Conservation (phyloP, 2,888 invertebrate species). For the Ophonus ardosiacus region DNA sequence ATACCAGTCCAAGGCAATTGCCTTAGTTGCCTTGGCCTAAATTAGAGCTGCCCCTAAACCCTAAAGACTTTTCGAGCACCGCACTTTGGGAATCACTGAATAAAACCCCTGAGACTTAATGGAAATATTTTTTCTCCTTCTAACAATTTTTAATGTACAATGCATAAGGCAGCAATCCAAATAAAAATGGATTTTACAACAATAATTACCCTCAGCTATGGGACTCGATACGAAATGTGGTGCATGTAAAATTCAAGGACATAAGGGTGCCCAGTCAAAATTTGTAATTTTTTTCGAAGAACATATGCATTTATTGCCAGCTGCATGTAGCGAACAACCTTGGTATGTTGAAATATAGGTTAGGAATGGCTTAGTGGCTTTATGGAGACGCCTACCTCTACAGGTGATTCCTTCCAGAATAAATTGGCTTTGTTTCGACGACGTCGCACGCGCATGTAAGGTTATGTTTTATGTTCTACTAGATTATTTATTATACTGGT, state of each 20-base stretch:
- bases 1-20: too few relatives aligned
- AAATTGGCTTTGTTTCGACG: constrained; percentile 38
- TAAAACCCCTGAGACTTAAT: not conserved
- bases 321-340: constrained; percentile 4
- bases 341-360: constrained; percentile 42
- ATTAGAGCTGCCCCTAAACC: too few relatives aligned
- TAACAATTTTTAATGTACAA: not conserved
- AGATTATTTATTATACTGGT: constrained; percentile 30
- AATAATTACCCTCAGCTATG: constrained; percentile 58
- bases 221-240: constrained; percentile 23
- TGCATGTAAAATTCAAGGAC: constrained; percentile 45
- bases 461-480: not conserved
- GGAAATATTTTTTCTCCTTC: not conserved
- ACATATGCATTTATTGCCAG: constrained; percentile 40
- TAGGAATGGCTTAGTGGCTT: constrained; percentile 15
- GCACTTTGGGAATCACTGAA: not conserved
- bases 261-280: constrained; percentile 59
- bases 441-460: not conserved
- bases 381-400: constrained; percentile 6
- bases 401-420: constrained; percentile 13
- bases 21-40: too few relatives aligned
- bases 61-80: too few relatives aligned
- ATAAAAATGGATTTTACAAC: constrained; percentile 30
- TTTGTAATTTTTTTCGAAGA: constrained; percentile 40
- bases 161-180: not conserved